phyloP scores from a whole-genome alignment of 2,888 invertebrate species.

The Drosophila sordidula region DNA sequence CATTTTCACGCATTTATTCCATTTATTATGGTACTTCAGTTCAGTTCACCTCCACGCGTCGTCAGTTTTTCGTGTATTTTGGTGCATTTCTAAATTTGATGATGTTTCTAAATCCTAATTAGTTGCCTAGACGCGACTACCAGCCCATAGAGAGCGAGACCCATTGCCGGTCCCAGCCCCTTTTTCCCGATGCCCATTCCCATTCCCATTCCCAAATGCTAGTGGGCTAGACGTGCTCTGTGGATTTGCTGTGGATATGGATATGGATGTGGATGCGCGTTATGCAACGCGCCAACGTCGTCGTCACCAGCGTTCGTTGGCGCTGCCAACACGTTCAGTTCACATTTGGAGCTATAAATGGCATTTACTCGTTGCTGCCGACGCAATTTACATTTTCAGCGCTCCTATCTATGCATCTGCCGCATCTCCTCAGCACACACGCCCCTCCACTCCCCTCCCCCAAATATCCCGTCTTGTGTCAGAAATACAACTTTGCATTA shows the following conservation, averaged over 20 bases:
- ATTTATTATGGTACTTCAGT: slow-evolving; percentile 62
- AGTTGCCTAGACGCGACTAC: slow-evolving; percentile 61
- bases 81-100: slow-evolving; percentile 76
- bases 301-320: slow-evolving; percentile 25
- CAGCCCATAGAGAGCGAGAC: slow-evolving; percentile 30
- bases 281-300: slow-evolving; percentile 64
- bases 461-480: neutral
- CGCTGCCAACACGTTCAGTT: slow-evolving; percentile 63
- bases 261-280: slow-evolving; percentile 42
- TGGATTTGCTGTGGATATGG: slow-evolving; percentile 6
- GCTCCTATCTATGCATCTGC: slow-evolving; percentile 51
- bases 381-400: slow-evolving; percentile 46
- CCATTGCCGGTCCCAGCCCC: slow-evolving; percentile 4
- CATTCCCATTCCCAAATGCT: slow-evolving; percentile 54
- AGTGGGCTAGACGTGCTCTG: slow-evolving; percentile 61
- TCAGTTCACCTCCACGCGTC: slow-evolving; percentile 46
- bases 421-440: slow-evolving; percentile 23
- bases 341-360: slow-evolving; percentile 78
- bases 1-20: slow-evolving; percentile 79
- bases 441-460: neutral
- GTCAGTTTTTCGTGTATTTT: slow-evolving; percentile 29
- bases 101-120: slow-evolving; percentile 80
- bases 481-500: slow-evolving; percentile 43
- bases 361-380: slow-evolving; percentile 65
- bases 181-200: slow-evolving; percentile 4